Evolutionary conservation across 2,888 invertebrate species (phyloP), one percentile per base, ranked within the genome.

Genomic region (Melolontha melolontha): DNA sequence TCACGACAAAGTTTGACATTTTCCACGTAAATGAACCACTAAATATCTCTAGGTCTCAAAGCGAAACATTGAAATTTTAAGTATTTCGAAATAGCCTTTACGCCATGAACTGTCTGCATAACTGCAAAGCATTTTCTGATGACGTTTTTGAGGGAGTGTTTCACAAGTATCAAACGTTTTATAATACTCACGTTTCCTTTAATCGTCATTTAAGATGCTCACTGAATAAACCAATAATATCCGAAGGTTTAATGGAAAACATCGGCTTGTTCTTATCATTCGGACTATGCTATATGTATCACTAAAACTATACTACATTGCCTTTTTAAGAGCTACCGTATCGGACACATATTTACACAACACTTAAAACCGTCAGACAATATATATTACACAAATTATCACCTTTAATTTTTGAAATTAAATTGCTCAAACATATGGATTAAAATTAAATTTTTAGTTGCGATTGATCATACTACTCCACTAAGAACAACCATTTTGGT

Each of bases 401-500:
- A 64, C 69, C 52, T 64, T 47, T 69, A 70, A 70, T 73, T 69
- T 69, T 66, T 27, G 22, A 52, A 62, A 64, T 73, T 66, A 70
- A 74, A 76, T 42, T 42, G 29, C 27, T 34, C 55, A 62, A 70
- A 64, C 52, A 67, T 71, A 75, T 71, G 71, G 75, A 77, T 78
- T 79, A 44, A 55, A 12, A 57, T 50, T 29, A 76, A 77, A 77
- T 78, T 78, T 76, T 76, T 72, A 76, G 76, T 73, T 74, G 74
- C 74, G 75, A 75, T 75, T 75, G 75, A 77, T 79, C 78, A 80
- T 79, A 79, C 79, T 78, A 76, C 73, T 76, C 74, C 74, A 76
- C 75, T 73, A 76, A 70, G 73, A 75, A 76, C 80, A 77, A 81
- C 82, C 82, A 82, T 82, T 78, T 82, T 82, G 78, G 74, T 78